phyloP scores from a whole-genome alignment of 2,888 invertebrate genomes.

The Macaria notata region DNA sequence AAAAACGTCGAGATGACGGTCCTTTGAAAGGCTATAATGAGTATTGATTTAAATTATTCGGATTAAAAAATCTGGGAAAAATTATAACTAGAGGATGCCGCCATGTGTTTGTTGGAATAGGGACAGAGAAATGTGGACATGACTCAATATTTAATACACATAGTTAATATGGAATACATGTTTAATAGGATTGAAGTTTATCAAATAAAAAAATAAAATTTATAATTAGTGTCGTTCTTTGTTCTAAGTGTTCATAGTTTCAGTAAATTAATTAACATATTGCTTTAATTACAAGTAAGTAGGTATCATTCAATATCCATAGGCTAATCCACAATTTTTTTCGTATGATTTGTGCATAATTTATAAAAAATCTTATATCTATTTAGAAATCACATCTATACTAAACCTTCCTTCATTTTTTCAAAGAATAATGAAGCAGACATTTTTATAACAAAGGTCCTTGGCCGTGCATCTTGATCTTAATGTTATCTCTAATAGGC shows the following conservation, averaged over 20 bases:
- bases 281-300: too few relatives aligned
- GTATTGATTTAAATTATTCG: conserved; percentile 81
- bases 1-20: conserved; percentile 70
- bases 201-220: too few relatives aligned
- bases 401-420: conserved; percentile 64
- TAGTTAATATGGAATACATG: too few relatives aligned
- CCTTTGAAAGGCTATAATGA: conserved; percentile 78
- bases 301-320: too few relatives aligned
- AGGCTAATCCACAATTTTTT: too few relatives aligned
- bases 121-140: conserved; percentile 51
- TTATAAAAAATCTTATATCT: too few relatives aligned
- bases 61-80: conserved; percentile 79
- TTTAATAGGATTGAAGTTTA: too few relatives aligned
- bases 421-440: conserved; percentile 79
- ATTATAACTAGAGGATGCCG: conserved; percentile 75
- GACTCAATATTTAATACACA: conserved; percentile 10
- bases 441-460: conserved; percentile 83
- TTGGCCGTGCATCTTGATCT: conserved; percentile 82
- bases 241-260: too few relatives aligned
- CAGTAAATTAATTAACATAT: too few relatives aligned
- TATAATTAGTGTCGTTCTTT: too few relatives aligned
- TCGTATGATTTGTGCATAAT: too few relatives aligned
- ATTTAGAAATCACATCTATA: conserved; percentile 48
- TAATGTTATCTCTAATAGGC: conserved; percentile 83
- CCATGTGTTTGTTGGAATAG: conserved; percentile 55